Conservation (phyloP, 1,140 invertebrate genomes). For the Neodiprion fabricii region DNA sequence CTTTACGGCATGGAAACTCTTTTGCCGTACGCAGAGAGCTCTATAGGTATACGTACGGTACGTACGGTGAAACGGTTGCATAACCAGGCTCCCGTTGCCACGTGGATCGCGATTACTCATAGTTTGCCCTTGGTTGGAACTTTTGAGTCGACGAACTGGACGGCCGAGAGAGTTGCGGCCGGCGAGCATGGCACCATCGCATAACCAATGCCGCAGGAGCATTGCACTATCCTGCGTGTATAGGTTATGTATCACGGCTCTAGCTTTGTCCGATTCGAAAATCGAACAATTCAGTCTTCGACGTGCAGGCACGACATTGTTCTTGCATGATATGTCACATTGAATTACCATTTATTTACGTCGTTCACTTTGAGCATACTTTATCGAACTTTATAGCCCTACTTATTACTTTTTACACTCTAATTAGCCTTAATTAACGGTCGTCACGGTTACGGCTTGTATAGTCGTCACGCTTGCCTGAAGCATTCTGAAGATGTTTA, state of each 20-base stretch:
- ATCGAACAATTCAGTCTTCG: too few species aligned
- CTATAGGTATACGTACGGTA: too few species aligned
- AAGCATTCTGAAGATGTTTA: too few species aligned
- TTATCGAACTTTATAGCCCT: background rate
- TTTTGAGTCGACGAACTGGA: conserved; percentile 7
- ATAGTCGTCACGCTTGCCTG: background rate
- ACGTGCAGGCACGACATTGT: too few species aligned
- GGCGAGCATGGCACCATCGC: too few species aligned
- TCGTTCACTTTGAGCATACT: background rate
- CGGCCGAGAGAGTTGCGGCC: background rate
- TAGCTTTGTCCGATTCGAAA: too few species aligned
- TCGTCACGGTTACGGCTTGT: background rate
- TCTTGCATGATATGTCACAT: background rate
- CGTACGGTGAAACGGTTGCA: background rate
- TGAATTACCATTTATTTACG: background rate
- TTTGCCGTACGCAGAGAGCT: background rate
- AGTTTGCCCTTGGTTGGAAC: conserved; percentile 1
- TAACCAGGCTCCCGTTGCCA: conserved; percentile 6
- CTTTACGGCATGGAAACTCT: background rate
- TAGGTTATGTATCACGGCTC: too few species aligned
- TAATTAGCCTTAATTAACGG: conserved; percentile 2
- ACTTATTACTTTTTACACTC: conserved; percentile 5
- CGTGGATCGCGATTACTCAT: conserved; percentile 6
- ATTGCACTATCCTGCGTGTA: background rate
- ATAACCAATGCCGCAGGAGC: background rate